Percentiles rank a stretch among this genome's conserved stretches.
phyloP scores from a whole-genome alignment of 2,113 vertebrate genomes.

The Pygathrix nemaeus region DNA sequence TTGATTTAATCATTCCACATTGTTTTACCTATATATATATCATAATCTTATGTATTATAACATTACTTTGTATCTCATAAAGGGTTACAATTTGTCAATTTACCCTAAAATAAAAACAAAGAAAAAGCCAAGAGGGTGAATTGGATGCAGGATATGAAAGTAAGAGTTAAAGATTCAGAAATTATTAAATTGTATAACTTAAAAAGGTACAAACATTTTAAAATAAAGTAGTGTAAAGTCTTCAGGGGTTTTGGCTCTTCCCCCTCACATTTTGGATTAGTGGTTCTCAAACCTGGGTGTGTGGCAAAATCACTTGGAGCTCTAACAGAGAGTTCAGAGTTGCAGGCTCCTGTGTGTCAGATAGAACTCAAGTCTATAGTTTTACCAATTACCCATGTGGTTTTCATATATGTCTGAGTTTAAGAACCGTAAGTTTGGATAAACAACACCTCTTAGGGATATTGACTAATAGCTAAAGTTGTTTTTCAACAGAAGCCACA shows the following conservation, averaged over 20 bases:
- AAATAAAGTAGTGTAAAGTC: background rate
- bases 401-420: background rate
- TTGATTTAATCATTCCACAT: background rate
- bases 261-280: background rate
- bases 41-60: background rate
- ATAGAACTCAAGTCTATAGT: background rate
- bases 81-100: background rate
- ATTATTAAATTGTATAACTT: background rate
- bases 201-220: background rate
- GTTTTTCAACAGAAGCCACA: background rate
- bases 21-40: background rate
- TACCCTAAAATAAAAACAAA: background rate
- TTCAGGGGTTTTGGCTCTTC: background rate
- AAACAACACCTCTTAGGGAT: background rate
- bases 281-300: background rate
- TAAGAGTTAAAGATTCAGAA: background rate
- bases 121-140: background rate
- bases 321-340: background rate
- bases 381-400: background rate
- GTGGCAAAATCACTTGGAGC: background rate
- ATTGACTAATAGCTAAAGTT: conserved; percentile 11
- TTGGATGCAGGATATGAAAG: background rate
- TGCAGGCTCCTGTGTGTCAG: background rate
- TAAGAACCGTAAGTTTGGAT: background rate
- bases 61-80: background rate